These are phyloP conservation scores for Allobates femoralis DNA, from an alignment of 2,797 vertebrate genomes.

Conservation along the genomic window DNA sequence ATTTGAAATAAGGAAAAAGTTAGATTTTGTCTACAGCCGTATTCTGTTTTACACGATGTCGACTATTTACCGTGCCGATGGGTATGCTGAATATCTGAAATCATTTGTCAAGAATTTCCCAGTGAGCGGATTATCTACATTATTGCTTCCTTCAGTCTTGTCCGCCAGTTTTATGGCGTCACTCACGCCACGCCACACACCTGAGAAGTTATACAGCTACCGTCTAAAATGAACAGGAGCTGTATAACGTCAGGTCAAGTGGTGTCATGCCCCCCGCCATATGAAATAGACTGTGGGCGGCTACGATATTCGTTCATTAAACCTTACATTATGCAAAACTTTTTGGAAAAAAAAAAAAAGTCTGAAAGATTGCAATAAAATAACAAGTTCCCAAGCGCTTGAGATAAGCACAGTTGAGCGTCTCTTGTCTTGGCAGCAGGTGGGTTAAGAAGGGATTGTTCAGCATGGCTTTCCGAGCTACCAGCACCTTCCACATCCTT, in stretches of 20 bases:
- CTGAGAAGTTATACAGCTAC: too few species aligned
- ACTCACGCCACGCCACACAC: too few species aligned
- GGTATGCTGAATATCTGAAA: too few species aligned
- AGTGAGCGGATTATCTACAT: too few species aligned
- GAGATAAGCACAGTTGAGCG: slow-evolving; percentile 2
- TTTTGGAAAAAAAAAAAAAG: background rate
- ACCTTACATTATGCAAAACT: background rate
- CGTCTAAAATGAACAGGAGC: background rate
- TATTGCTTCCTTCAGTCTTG: background rate
- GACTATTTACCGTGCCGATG: too few species aligned
- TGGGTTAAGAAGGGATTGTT: slow-evolving; percentile 53
- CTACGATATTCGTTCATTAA: background rate
- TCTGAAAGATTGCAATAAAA: background rate
- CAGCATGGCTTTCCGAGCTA: slow-evolving; percentile 45
- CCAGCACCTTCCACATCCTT: slow-evolving; percentile 47
- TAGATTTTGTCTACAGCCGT: too few species aligned
- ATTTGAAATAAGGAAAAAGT: too few species aligned
- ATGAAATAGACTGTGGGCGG: background rate
- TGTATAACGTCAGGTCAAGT: background rate
- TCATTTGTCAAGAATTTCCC: too few species aligned
- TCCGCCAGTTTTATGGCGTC: background rate
- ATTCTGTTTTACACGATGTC: too few species aligned
- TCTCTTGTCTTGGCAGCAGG: slow-evolving; percentile 35
- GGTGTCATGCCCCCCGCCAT: background rate
- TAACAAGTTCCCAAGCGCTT: background rate